Evolutionary conservation across 2,888 invertebrate species (phyloP).

Genomic region (Chrysolina oricalcia): DNA sequence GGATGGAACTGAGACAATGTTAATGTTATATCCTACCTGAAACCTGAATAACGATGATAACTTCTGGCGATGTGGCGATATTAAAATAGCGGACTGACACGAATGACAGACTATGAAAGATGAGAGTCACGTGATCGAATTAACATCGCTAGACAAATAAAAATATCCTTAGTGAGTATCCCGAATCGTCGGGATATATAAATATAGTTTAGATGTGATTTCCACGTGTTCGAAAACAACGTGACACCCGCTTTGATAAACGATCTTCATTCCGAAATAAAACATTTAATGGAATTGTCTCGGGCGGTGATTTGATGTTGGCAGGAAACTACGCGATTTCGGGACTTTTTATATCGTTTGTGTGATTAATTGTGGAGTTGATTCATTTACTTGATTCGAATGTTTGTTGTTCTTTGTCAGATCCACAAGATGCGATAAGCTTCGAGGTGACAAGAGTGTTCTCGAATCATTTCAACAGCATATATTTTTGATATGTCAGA

Average conservation of each 20-base stretch:
- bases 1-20: constrained; percentile 46
- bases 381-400: not conserved
- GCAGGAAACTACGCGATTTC: not conserved
- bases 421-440: too few relatives aligned
- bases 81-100: constrained; percentile 61
- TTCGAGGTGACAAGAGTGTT: too few relatives aligned
- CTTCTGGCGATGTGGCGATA: constrained; percentile 45
- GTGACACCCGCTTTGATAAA: constrained; percentile 48
- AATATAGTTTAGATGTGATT: constrained; percentile 48
- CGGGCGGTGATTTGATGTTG: constrained; percentile 4
- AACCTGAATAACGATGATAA: constrained; percentile 24
- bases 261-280: constrained; percentile 35
- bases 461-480: too few relatives aligned
- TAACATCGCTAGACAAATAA: constrained; percentile 58
- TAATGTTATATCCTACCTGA: constrained; percentile 4
- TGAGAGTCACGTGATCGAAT: constrained; percentile 68
- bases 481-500: too few relatives aligned
- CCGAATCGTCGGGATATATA: constrained; percentile 49
- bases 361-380: not conserved
- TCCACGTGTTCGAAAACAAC: constrained; percentile 47
- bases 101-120: constrained; percentile 70
- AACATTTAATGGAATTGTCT: constrained; percentile 27
- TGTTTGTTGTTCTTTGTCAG: not conserved
- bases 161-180: constrained; percentile 54
- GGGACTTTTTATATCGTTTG: not conserved